Base-by-base conservation (phyloP, 35 echinoderm and acorn worm genomes). In the Stichopus chloronotus region DNA sequence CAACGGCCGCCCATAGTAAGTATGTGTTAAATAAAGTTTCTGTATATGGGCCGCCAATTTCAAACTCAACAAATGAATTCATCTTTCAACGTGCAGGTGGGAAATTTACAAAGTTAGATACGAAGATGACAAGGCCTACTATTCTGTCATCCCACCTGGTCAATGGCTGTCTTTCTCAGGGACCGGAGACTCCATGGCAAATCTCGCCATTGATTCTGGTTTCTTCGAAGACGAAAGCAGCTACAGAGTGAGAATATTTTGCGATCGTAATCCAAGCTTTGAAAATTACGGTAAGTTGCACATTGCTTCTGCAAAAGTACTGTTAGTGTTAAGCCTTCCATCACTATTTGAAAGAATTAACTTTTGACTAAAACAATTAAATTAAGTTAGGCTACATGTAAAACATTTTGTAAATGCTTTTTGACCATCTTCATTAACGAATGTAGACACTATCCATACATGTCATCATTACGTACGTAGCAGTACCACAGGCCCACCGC, bases 191-290 rank as follows among this genome's bases (percentile, higher is more conserved):
- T 90, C 87, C 25, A 95, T 78, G 72, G 91, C 96, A 53, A 97
- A 97, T 82, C 58, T 97, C 2, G 96, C 96, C 0, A 87, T 97
- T 56, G 96, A 97, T 72, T 92, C 96, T 43, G 93, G 94, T 60
- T 92, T 94, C 68, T 97, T 97, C 24, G 76, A 83, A 30, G 93
- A 93, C 52, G 90, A 93, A 60, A 84, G 56, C 19, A 24, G 25
- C 12, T 97, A 97, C 71, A 53, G 96, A 17, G 92, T 97, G 9
- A 60, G 94, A 22, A 80, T 95, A 55, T 95, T 84, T 54, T 92
- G 90, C 55, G 94, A 90, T 58, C 86, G 96, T 55, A 95, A 91
- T 13, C 96, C 96, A 11, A 76, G 55, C 19, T 94, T 97, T 58
- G 68, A 93, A 63, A 93, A 87, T 87, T 93, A 76, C 63, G 69